Percentiles rank a stretch among this genome's conserved stretches.
These are phyloP conservation scores for Drosophila teissieri DNA, from an alignment of 1,140 invertebrate genomes.

Conservation along the genomic window DNA sequence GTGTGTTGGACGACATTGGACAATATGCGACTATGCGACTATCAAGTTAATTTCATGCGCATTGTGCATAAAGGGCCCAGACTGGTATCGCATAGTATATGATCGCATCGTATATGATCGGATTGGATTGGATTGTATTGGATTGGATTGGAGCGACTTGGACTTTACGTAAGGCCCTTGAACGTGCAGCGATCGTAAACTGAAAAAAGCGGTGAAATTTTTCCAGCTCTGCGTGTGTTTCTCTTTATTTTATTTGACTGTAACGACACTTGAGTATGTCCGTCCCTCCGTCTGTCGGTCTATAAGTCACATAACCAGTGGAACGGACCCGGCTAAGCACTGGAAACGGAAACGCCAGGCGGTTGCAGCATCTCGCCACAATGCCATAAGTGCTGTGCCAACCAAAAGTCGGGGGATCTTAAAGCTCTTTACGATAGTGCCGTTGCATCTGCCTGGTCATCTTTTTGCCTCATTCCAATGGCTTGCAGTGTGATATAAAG, in stretches of 20 bases:
- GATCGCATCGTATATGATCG: background rate
- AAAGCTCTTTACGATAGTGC: no score
- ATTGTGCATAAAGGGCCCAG: conserved; percentile 58
- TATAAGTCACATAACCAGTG: conserved; percentile 58
- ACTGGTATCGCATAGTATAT: conserved; percentile 26
- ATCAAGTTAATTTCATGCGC: conserved; percentile 67
- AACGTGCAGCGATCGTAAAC: conserved; percentile 77
- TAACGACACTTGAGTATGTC: conserved; percentile 55
- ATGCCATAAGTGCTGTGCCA: no score
- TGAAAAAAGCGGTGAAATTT: conserved; percentile 65
- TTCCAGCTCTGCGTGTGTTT: conserved; percentile 43
- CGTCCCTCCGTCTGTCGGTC: background rate
- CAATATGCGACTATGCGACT: conserved; percentile 71
- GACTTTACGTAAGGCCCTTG: conserved; percentile 77
- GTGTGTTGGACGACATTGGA: conserved; percentile 45
- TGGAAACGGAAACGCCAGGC: conserved; percentile 7
- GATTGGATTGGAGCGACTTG: conserved; percentile 7
- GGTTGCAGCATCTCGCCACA: conserved; percentile 6
- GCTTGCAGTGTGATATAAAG: background rate
- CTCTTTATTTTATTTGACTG: conserved; percentile 24
- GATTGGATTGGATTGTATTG: conserved; percentile 3
- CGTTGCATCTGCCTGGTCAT: conserved; percentile 13
- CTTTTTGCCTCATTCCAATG: conserved; percentile 20
- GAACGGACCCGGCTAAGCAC: background rate
- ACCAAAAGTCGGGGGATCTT: background rate